A percentile compares a stretch with the other conserved stretches of the same genome.
phyloP scores from a whole-genome alignment of 2,113 vertebrate species.

The Lepus timidus region DNA sequence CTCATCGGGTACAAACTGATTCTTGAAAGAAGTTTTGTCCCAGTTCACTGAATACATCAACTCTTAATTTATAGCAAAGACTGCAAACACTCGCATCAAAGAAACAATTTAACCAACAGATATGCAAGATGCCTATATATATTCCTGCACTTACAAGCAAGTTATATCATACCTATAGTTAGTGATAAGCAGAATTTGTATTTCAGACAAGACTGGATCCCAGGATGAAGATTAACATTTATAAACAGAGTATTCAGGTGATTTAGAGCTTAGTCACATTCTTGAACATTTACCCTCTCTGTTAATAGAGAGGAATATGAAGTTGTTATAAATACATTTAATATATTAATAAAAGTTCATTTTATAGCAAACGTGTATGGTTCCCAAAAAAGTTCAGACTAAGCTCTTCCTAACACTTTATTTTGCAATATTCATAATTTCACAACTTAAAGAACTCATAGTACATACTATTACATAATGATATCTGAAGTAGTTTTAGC shows the following conservation, averaged over 20 bases:
- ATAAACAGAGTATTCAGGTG: not conserved
- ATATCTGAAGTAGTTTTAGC: not conserved
- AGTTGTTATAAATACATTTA: not conserved
- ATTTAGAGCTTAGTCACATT: not conserved
- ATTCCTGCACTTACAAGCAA: not conserved
- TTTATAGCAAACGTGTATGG: not conserved
- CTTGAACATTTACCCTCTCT: not conserved
- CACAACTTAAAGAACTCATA: not conserved
- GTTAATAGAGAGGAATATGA: not conserved
- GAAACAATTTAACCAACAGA: not conserved
- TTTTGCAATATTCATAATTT: not conserved
- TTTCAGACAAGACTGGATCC: not conserved
- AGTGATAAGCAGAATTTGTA: not conserved
- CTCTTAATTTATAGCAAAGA: not conserved
- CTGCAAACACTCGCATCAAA: not conserved
- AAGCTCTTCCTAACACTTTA: not conserved
- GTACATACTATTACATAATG: not conserved
- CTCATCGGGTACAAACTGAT: constrained; percentile 30
- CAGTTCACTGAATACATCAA: not conserved
- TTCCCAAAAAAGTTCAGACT: not conserved
- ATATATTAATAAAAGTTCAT: not conserved
- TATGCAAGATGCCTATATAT: not conserved
- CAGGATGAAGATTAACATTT: not conserved
- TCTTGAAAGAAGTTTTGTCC: not conserved
- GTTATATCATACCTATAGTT: not conserved